Percentiles rank a stretch among this genome's conserved stretches.
Evolutionary conservation across 92 coral and sea anemone genomes (phyloP).

Genomic region (Phenganax marumi): DNA sequence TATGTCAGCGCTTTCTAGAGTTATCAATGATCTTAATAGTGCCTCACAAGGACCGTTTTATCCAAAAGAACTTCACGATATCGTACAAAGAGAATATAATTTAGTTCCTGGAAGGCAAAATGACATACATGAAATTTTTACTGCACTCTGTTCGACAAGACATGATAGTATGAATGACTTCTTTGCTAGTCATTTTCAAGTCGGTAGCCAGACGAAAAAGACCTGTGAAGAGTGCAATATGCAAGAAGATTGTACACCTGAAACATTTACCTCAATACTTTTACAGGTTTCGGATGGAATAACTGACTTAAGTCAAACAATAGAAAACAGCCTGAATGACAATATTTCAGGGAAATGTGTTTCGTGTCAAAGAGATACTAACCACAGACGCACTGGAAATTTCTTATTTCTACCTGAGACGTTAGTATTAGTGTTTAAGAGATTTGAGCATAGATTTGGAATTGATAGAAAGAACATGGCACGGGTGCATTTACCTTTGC

Average conservation of each 20-base stretch:
- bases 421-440: background rate
- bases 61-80: background rate
- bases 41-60: background rate
- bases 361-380: background rate
- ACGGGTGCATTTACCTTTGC: background rate
- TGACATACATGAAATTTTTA: constrained; percentile 9
- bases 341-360: background rate
- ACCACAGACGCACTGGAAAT: background rate
- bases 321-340: background rate
- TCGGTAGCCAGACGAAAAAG: background rate
- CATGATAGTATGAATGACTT: background rate
- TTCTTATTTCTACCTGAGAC: background rate
- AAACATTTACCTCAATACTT: background rate
- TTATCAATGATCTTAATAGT: background rate
- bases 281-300: background rate
- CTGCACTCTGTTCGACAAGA: background rate
- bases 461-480: background rate
- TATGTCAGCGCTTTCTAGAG: background rate
- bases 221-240: background rate
- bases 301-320: background rate
- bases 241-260: background rate
- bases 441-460: background rate
- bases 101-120: background rate
- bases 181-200: constrained; percentile 17
- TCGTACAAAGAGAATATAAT: background rate